phyloP scores from a whole-genome alignment of 2,797 vertebrate species.

The Delichon dasypus region DNA sequence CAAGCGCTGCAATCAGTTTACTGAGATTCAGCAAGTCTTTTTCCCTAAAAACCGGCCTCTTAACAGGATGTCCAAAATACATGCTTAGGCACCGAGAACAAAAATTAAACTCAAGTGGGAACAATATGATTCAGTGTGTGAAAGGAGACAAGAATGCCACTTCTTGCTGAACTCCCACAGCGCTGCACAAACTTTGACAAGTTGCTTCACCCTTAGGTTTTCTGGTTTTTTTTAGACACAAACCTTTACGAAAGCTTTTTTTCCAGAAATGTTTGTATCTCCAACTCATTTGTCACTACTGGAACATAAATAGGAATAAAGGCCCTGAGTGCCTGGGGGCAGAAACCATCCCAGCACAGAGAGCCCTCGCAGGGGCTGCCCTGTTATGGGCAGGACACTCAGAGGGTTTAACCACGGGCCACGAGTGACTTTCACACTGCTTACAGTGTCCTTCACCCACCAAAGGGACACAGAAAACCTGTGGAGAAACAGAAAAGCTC shows the following conservation, averaged over 20 bases:
- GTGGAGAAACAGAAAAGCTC: neutral
- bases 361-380: neutral
- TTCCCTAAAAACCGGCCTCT: slow-evolving; percentile 22
- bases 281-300: neutral
- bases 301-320: neutral
- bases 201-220: neutral
- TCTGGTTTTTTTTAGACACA: neutral
- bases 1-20: neutral
- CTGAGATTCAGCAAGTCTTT: neutral
- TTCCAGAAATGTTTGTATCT: neutral
- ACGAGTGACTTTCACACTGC: neutral
- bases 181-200: neutral
- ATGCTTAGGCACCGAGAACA: neutral
- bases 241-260: neutral
- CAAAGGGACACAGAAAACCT: neutral
- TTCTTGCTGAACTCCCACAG: neutral
- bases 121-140: neutral
- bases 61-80: slow-evolving; percentile 8
- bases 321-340: neutral
- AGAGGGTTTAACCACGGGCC: neutral
- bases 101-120: neutral
- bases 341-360: neutral
- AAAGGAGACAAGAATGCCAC: neutral
- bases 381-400: neutral
- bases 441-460: neutral